Percentiles rank a stretch among this genome's conserved stretches.
phyloP scores from a whole-genome alignment of 2,113 vertebrate genomes.

The Dromas ardeola region DNA sequence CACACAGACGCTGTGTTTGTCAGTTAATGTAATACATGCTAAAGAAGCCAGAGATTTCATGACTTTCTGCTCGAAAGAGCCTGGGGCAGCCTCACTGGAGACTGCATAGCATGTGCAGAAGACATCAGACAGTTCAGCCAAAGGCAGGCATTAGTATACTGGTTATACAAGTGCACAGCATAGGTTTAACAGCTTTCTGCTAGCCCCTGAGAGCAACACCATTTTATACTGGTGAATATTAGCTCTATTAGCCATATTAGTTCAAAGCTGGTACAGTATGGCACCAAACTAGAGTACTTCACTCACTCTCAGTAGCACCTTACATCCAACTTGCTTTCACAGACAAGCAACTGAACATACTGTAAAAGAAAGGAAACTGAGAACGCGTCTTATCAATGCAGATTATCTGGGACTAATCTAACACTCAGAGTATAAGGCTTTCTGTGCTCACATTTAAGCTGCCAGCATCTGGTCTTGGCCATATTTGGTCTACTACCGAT shows the following conservation, averaged over 20 bases:
- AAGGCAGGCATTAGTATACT: background rate
- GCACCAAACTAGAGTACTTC: background rate
- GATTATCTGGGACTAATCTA: background rate
- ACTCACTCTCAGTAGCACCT: background rate
- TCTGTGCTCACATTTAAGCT: slow-evolving; percentile 46
- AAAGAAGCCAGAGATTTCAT: background rate
- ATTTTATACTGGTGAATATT: background rate
- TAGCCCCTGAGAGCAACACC: background rate
- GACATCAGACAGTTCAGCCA: background rate
- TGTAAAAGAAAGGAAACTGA: background rate
- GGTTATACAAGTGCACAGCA: background rate
- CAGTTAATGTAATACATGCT: background rate
- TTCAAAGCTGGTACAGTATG: background rate
- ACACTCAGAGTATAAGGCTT: background rate
- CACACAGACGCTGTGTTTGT: background rate
- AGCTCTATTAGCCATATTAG: background rate
- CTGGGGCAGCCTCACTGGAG: background rate
- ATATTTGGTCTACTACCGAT: slow-evolving; percentile 78
- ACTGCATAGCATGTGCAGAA: background rate
- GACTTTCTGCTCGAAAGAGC: background rate
- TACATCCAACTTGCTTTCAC: background rate
- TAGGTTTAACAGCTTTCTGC: background rate
- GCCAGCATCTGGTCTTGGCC: slow-evolving; percentile 68
- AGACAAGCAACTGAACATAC: background rate
- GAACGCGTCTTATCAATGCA: background rate